A percentile compares a stretch with the other conserved stretches of the same genome.
Evolutionary conservation across 2,888 invertebrate species (phyloP).

Genomic region (Amphipyra tragopoginis): DNA sequence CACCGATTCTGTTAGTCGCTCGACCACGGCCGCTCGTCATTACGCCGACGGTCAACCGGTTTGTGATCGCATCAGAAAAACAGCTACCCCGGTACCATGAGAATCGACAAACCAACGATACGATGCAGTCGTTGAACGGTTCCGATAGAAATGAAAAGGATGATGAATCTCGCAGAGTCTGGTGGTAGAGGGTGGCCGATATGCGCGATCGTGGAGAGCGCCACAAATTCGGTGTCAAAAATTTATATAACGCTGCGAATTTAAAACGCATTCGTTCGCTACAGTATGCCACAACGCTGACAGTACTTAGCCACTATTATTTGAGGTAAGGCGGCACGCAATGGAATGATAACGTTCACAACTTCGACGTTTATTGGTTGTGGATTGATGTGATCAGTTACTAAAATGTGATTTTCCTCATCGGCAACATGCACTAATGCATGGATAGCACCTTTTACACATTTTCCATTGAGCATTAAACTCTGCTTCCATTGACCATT

Average conservation of each 20-base stretch:
- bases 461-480: constrained; percentile 1
- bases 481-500: not conserved
- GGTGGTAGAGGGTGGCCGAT: constrained; percentile 78
- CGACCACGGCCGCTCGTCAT: constrained; percentile 78
- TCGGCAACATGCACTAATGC: not conserved
- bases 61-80: constrained; percentile 88
- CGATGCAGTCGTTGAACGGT: constrained; percentile 18
- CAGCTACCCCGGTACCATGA: constrained; percentile 82
- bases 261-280: constrained; percentile 55
- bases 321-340: constrained; percentile 1
- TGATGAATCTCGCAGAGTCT: constrained; percentile 33
- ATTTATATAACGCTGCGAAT: constrained; percentile 80
- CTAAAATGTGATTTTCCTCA: constrained; percentile 6
- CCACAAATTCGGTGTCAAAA: constrained; percentile 83
- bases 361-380: too few relatives aligned
- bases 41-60: constrained; percentile 87
- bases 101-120: constrained; percentile 34
- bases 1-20: constrained; percentile 69
- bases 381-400: not conserved
- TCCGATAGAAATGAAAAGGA: constrained; percentile 36
- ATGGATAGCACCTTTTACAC: not conserved
- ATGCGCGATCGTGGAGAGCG: constrained; percentile 77
- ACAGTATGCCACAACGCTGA: constrained; percentile 39
- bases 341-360: not conserved
- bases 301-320: constrained; percentile 1